Base-by-base conservation (phyloP, 1,140 invertebrate genomes). In the Panagrolaimus sp. region DNA sequence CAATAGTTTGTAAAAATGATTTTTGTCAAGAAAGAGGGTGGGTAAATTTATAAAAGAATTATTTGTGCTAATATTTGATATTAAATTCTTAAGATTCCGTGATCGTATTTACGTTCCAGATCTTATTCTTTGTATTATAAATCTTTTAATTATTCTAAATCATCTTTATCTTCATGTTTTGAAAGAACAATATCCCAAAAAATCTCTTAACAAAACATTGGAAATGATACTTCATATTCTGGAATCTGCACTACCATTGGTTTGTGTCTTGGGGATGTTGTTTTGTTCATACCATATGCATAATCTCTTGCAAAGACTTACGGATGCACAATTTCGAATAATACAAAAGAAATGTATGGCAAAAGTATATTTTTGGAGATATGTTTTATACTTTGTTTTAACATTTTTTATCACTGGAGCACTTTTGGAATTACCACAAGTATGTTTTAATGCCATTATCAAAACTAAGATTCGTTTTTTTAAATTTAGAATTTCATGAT, bases 401-500 rank as follows among this genome's bases (percentile, higher is more conserved):
- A 27, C 27, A 27, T 57, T 57, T 57, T 57, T 57, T 8, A 57
- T 57, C n/a, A 57, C 20, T 57, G 51, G 51, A 13, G 51, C 27
- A 11, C 13, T 57, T 3, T 57, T 57, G 51, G 20, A 57, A 57
- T 27, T 57, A 11, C 51, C 51, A 1, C 20, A 25, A 16, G 51
- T 57, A 13, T 9, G 51, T 23, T n/a, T n/a, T n/a, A 38, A 38
- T 38, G 31, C 31, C n/a, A n/a, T n/a, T n/a, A 53, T n/a, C 51
- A 53, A 53, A 13, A n/a, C n/a, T n/a, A n/a, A 27, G 9, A 23
- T 27, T 53, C 27, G 5, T 9, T 20, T 4, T 9, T 9, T 3
- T n/a, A 20, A 53, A 27, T 57, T 57, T 57, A 57, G 51, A 57
- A 57, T 27, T 25, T 57, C 9, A 25, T 57, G 9, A 57, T 57